Evolutionary conservation across 2,888 invertebrate species (phyloP).

Genomic region (Athalia circularis): DNA sequence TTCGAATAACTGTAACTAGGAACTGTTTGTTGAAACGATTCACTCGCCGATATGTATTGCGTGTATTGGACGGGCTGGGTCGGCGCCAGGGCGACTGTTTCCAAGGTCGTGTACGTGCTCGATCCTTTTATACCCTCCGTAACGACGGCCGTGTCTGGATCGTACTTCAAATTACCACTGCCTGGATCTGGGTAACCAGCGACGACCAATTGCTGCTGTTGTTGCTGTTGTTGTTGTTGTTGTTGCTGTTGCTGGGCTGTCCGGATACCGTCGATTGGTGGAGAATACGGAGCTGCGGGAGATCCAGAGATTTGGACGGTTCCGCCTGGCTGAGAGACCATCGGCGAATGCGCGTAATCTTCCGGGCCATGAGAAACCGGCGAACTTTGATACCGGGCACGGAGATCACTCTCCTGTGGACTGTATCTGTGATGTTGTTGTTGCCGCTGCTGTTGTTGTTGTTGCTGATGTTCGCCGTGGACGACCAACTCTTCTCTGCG

Average conservation of each 20-base stretch:
- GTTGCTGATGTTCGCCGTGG: slow-evolving; percentile 56
- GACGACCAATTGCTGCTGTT: slow-evolving; percentile 63
- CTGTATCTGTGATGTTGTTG: slow-evolving; percentile 64
- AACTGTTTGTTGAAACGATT: slow-evolving; percentile 63
- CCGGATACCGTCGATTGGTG: slow-evolving; percentile 64
- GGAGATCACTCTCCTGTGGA: slow-evolving; percentile 60
- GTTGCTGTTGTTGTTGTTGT: slow-evolving; percentile 70
- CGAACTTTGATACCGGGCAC: slow-evolving; percentile 56
- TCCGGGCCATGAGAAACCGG: slow-evolving; percentile 59
- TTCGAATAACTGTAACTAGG: slow-evolving; percentile 66
- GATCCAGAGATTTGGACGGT: slow-evolving; percentile 72
- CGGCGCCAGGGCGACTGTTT: slow-evolving; percentile 78
- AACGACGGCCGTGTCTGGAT: slow-evolving; percentile 64
- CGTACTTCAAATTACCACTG: slow-evolving; percentile 71
- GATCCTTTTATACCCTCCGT: slow-evolving; percentile 67
- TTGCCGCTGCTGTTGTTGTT: slow-evolving; percentile 58
- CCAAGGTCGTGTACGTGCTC: slow-evolving; percentile 79
- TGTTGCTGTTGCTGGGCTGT: slow-evolving; percentile 70
- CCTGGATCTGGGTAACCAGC: slow-evolving; percentile 50
- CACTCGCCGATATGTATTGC: slow-evolving; percentile 64
- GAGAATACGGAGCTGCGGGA: slow-evolving; percentile 71
- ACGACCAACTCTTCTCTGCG: slow-evolving; percentile 59
- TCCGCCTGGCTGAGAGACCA: slow-evolving; percentile 73
- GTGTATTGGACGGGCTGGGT: slow-evolving; percentile 68
- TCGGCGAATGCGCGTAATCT: slow-evolving; percentile 63